Base-by-base conservation (phyloP, 2,113 vertebrate species). In the Prolemur simus region DNA sequence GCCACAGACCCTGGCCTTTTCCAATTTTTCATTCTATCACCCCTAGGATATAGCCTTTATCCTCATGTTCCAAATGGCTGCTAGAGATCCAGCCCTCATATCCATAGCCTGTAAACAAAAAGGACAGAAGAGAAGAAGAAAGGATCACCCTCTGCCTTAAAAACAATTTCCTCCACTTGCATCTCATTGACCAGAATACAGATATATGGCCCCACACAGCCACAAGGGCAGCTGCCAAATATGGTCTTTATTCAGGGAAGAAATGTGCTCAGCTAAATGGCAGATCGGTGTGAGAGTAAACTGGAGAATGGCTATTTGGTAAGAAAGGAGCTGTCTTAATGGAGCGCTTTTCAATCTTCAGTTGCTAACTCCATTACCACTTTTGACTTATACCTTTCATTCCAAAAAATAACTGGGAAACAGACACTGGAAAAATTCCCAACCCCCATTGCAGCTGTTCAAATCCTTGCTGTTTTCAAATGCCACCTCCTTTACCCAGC, bases 391-490 rank as follows among this genome's bases (percentile, higher is more conserved):
- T 5, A 52, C 0, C 1, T 37, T 37, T 89, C 39, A 29, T 85
- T 96, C 52, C 58, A 12, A 84, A 87, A 92, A 92, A 39, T 91
- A 80, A 74, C 45, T 37, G 49, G 25, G 49, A 90, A 94, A 81
- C 20, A 60, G 54, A 34, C 17, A 6, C 25, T 49, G 34, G 42
- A 97, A 82, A 42, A 83, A 90, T 87, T 74, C 32, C 45, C 0
- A 1, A 85, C 42, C 20, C 45, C 39, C 3, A 7, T 15, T 0
- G 25, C 10, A 47, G 34, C 10, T 25, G 2, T 52, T 88, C 60
- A 81, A 14, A 76, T 23, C 21, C 52, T 60, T 68, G 32, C 27
- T 64, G 42, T 86, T 80, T 83, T 45, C 25, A 90, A 74, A 77
- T 21, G 15, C 25, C 34, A 27, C 47, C 47, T n/a, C n/a, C 63